Conservation (phyloP, 2,113 vertebrate genomes). For the Trichechus manatus region DNA sequence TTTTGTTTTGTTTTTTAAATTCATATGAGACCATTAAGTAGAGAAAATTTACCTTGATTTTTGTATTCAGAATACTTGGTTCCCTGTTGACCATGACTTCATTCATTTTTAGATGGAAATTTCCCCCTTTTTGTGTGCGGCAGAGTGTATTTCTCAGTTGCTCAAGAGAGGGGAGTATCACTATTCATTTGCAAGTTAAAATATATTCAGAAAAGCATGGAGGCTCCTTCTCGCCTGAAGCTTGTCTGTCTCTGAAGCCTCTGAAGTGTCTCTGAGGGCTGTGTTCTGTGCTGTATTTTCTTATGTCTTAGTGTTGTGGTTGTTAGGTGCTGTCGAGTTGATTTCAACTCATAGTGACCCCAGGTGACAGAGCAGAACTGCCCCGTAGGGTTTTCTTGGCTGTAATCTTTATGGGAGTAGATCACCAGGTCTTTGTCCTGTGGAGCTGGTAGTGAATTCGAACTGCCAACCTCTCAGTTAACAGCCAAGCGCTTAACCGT, state of each 20-base stretch:
- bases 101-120: slow-evolving; percentile 66
- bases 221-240: slow-evolving; percentile 37
- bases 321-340: background rate
- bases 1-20: background rate
- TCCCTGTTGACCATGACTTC: slow-evolving; percentile 54
- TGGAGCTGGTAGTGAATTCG: background rate
- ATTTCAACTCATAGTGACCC: background rate
- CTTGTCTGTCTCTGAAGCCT: background rate
- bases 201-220: slow-evolving; percentile 39
- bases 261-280: background rate
- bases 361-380: background rate
- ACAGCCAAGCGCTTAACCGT: background rate
- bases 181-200: slow-evolving; percentile 69
- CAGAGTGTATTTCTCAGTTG: slow-evolving; percentile 48
- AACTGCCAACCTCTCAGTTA: background rate
- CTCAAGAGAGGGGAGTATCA: slow-evolving; percentile 16
- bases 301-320: background rate
- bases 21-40: background rate
- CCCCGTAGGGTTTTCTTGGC: background rate
- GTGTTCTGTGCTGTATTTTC: background rate
- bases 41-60: slow-evolving; percentile 64
- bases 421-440: background rate
- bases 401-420: background rate
- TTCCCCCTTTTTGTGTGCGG: background rate
- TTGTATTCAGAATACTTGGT: slow-evolving; percentile 64